Base-by-base conservation (phyloP, 2,888 invertebrate genomes). In the Spicauda simplicius region DNA sequence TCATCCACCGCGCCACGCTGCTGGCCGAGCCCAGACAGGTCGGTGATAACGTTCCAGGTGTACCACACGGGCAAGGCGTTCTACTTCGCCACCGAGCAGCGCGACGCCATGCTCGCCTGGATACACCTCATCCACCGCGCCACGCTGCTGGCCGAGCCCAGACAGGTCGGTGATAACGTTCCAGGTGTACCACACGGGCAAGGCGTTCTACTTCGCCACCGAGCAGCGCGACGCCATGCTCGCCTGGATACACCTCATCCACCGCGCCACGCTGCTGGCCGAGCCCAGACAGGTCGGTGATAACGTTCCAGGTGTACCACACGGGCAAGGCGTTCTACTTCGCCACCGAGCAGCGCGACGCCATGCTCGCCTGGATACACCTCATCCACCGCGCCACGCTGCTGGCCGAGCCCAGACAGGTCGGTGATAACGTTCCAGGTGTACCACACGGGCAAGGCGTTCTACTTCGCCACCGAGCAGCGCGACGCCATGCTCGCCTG, bases 121-220 rank as follows among this genome's bases (percentile, higher is more conserved):
- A 94, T 97, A 57, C 85, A 85, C 78, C 89, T 90, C 79, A 82
- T 91, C 10, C 84, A 86, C 73, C 83, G 88, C 74, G 89, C 89
- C 77, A 96, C 97, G 73, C 94, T 95, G 77, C 80, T 83, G 78
- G 86, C 83, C 48, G 70, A 72, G 83, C 69, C 68, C 57, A 65
- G 45, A 30, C n/a, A 8, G 50, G 50, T 48, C n/a, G 5, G n/a
- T 50, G 18, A n/a, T 6, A 18, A 1, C 7, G 1, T 98, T 99
- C 88, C 98, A 98, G 93, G 97, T 98, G 61, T 98, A 98, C 87
- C 98, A 98, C 88, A 96, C 97, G 1, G 96, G 96, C 73, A 96
- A 96, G 45, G 96, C 96, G 56, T 97, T 97, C 86, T 97, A 97
- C 88, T 97, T 98, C 87, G 97, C 97, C 0, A 96, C 96, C 53